phyloP scores from a whole-genome alignment of 1,140 invertebrate species.

The Drosophila erecta region DNA sequence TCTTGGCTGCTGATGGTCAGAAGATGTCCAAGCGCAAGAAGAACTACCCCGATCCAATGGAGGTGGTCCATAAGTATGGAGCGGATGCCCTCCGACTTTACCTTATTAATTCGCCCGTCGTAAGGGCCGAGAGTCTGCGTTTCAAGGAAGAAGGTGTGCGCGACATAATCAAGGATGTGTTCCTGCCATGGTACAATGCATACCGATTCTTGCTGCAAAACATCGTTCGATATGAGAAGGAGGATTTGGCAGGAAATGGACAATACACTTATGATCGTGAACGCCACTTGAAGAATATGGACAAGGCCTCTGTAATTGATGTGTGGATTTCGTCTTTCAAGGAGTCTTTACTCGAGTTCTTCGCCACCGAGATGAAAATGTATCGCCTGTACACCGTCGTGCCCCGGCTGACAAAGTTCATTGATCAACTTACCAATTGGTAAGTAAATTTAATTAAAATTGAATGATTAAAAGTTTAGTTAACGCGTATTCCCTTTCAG shows the following conservation, averaged over 20 bases:
- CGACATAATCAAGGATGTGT: conserved; percentile 98
- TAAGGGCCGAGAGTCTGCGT: conserved; percentile 97
- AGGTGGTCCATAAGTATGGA: conserved; percentile 96
- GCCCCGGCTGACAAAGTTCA: conserved; percentile 96
- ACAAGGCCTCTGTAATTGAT: conserved; percentile 95
- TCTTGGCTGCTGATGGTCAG: conserved; percentile 97
- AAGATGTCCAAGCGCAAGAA: conserved; percentile 99
- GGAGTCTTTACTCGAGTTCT: conserved; percentile 95
- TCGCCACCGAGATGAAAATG: conserved; percentile 96
- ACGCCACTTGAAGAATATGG: conserved; percentile 72
- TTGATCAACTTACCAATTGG: conserved; percentile 99
- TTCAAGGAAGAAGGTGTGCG: conserved; percentile 99
- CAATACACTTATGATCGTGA: conserved; percentile 88
- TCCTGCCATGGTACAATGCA: conserved; percentile 99
- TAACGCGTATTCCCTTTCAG: conserved; percentile 19
- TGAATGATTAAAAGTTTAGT: not conserved
- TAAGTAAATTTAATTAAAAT: not conserved
- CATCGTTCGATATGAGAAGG: conserved; percentile 91
- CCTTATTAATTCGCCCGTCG: conserved; percentile 99
- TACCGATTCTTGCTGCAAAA: conserved; percentile 98
- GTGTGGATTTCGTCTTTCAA: conserved; percentile 98
- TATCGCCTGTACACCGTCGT: conserved; percentile 98
- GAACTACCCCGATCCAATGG: conserved; percentile 98
- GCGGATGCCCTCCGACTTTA: conserved; percentile 98
- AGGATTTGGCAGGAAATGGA: conserved; percentile 86